These are phyloP conservation scores for Taurulus bubalis DNA, from an alignment of 2,113 vertebrate species.

Conservation along the genomic window DNA sequence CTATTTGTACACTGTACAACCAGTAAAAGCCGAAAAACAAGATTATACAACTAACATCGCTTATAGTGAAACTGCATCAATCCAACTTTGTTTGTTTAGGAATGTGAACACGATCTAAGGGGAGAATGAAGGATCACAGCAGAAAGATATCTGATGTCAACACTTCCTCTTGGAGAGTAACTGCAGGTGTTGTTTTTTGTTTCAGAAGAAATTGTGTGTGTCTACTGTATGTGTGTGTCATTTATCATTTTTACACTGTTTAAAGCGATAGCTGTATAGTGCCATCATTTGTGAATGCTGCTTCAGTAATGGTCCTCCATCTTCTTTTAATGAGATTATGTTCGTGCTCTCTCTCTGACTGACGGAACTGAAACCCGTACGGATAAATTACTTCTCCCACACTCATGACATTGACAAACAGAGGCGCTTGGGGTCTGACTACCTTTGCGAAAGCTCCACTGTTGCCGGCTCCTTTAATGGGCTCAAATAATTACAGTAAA, in stretches of 20 bases:
- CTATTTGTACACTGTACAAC: not conserved
- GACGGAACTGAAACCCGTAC: slow-evolving; percentile 24
- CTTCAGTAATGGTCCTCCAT: slow-evolving; percentile 8
- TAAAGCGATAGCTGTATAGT: not conserved
- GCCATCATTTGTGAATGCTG: slow-evolving; percentile 1
- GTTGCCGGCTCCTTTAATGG: slow-evolving; percentile 50
- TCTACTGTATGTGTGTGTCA: not conserved
- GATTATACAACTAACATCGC: not conserved
- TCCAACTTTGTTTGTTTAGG: slow-evolving; percentile 5
- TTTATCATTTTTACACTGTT: too few relatives aligned
- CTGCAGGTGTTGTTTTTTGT: not conserved
- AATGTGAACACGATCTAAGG: not conserved
- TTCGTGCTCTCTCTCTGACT: slow-evolving; percentile 1
- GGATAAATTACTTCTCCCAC: slow-evolving; percentile 32
- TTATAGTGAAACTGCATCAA: slow-evolving; percentile 1
- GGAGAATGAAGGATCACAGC: slow-evolving; percentile 22
- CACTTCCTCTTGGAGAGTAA: not conserved
- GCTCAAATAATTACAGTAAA: slow-evolving; percentile 60
- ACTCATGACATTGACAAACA: slow-evolving; percentile 33
- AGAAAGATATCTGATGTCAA: slow-evolving; percentile 25
- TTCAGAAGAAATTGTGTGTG: not conserved
- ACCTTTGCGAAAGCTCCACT: slow-evolving; percentile 11
- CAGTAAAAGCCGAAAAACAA: not conserved
- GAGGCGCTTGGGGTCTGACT: slow-evolving; percentile 12
- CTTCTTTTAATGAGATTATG: slow-evolving; percentile 41